Evolutionary conservation across 2,888 invertebrate genomes (phyloP), one percentile per base, ranked within the genome.

Genomic region (Corythucha ciliata): DNA sequence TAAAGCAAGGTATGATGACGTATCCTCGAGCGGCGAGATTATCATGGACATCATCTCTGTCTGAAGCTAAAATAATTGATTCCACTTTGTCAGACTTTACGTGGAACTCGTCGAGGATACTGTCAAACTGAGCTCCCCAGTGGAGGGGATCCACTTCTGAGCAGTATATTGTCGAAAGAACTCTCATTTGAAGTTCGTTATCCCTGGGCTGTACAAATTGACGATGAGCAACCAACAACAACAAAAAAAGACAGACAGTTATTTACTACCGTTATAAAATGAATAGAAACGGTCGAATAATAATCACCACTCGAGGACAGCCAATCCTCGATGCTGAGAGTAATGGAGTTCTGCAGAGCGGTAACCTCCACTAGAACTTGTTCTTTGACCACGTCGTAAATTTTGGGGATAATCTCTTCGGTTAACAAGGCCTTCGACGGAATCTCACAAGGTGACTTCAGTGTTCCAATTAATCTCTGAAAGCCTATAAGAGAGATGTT

Each of bases 271-370:
- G 49, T 53, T 57, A 69, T 69, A 58, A 69, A 71, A 60, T 69
- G 70, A n/a, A 70, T 61, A 18, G 69, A 66, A 12, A 72, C 58
- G 1, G 72, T 72, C 2, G 69, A 60, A 52, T 68, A 72, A 21
- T 57, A 60, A 54, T 71, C 69, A 1, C 60, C 61, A 48, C 58
- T 63, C 2, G 58, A 66, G 4, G 69, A 68, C 26, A 57, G 63
- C 72, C 72, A 72, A 53, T 72, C 71, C 55, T 72, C 72, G 0
- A 72, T 58, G 2, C 69, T 67, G 4, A 72, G 57, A 16, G 71
- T 68, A 26, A 70, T 59, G 54, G 70, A 69, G 7, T 62, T 63
- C 1, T 42, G 52, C 25, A 57, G 32, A 8, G 40, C 47, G 8
- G 53, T 21, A 20, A 58, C 52, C 20, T 57, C 57, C 27, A 61